Conservation (phyloP, 2,888 invertebrate genomes). For the Aromia moschata region DNA sequence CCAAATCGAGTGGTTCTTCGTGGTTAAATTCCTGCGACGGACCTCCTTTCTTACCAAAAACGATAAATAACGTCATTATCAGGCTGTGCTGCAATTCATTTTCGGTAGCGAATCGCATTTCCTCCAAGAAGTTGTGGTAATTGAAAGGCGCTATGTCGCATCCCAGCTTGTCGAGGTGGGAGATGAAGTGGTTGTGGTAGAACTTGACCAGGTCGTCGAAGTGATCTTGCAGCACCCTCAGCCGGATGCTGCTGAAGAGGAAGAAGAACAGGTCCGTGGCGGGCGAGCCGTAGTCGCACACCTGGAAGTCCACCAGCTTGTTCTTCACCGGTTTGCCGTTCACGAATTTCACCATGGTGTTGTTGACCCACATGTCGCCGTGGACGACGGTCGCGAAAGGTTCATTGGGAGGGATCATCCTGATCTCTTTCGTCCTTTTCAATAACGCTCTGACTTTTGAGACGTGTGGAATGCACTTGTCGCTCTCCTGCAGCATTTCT, state of each 20-base stretch:
- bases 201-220: conserved; percentile 21
- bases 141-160: conserved; percentile 13
- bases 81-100: neutral
- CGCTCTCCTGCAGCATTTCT: conserved; percentile 26
- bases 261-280: conserved; percentile 48
- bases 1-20: neutral
- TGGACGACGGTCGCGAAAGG: conserved; percentile 67
- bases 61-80: neutral
- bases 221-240: conserved; percentile 9
- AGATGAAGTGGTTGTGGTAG: conserved; percentile 18
- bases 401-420: conserved; percentile 45
- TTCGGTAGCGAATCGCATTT: neutral
- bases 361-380: conserved; percentile 61
- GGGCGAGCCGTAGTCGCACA: conserved; percentile 44
- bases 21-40: conserved; percentile 2
- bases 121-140: conserved; percentile 20
- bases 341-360: conserved; percentile 64
- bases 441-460: conserved; percentile 17
- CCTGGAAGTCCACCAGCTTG: conserved; percentile 50
- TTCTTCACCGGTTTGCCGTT: conserved; percentile 32
- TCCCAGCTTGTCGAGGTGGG: conserved; percentile 6
- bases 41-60: conserved; percentile 8
- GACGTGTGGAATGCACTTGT: conserved; percentile 25
- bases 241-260: conserved; percentile 40
- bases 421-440: conserved; percentile 22